phyloP scores from a whole-genome alignment of 2,797 vertebrate species.

The Trachurus trachurus region DNA sequence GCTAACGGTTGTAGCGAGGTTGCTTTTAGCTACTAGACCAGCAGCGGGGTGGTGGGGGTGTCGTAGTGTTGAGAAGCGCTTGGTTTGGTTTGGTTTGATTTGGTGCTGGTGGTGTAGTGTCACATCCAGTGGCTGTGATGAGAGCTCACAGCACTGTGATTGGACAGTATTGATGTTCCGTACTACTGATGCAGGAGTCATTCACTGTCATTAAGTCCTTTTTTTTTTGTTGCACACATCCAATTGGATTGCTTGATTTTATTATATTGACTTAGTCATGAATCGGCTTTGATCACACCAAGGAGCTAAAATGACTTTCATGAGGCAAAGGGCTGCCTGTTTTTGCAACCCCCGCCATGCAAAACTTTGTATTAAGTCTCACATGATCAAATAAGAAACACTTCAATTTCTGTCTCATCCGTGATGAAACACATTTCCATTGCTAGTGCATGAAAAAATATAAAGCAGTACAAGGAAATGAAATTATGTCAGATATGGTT shows the following conservation, averaged over 20 bases:
- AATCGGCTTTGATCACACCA: conserved; percentile 28
- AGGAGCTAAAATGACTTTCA: conserved; percentile 28
- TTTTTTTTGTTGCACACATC: conserved; percentile 9
- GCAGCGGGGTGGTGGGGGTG: no score
- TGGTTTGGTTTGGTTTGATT: no score
- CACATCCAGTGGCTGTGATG: not conserved
- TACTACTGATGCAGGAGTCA: not conserved
- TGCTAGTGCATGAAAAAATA: conserved; percentile 54
- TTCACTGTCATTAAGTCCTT: not conserved
- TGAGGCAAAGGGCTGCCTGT: conserved; percentile 11
- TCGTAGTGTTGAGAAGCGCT: no score
- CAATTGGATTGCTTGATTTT: conserved; percentile 3
- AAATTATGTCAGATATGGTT: conserved; percentile 75
- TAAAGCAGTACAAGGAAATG: conserved; percentile 69
- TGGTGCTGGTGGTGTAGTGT: no score
- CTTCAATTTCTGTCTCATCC: conserved; percentile 52
- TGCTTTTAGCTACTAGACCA: no score
- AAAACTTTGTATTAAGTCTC: conserved; percentile 47
- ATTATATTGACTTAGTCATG: conserved; percentile 1
- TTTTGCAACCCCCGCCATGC: conserved; percentile 4
- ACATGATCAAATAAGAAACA: conserved; percentile 53
- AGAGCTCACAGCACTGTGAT: not conserved
- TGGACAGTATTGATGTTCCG: not conserved
- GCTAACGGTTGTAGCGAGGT: no score
- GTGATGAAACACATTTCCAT: conserved; percentile 64